A percentile compares a stretch with the other conserved stretches of the same genome.
Evolutionary conservation across 2,888 invertebrate species (phyloP).

Genomic region (Aphelenchoides bicaudatus): DNA sequence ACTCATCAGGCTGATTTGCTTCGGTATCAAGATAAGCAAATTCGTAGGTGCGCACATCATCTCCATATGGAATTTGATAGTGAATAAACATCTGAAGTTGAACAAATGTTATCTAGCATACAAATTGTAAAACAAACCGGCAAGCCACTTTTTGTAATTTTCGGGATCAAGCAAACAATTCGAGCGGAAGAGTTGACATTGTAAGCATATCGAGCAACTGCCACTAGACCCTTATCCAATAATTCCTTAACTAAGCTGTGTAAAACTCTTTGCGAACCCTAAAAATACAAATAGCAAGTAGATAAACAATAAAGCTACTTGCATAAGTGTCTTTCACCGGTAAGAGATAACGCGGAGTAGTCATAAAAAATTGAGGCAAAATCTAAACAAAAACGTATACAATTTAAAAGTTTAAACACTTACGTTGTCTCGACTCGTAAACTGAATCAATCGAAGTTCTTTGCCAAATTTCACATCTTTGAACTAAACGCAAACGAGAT

Average conservation of each 20-base stretch:
- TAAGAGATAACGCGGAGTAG: slow-evolving; percentile 18
- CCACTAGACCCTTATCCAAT: slow-evolving; percentile 31
- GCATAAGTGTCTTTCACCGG: slow-evolving; percentile 6
- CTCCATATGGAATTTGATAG: slow-evolving; percentile 34
- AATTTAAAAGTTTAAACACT: not conserved
- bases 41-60: slow-evolving; percentile 34
- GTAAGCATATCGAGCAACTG: slow-evolving; percentile 37
- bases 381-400: slow-evolving; percentile 33
- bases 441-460: no score
- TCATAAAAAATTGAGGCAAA: slow-evolving; percentile 36
- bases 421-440: not conserved
- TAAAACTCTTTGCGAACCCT: slow-evolving; percentile 18
- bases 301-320: not conserved
- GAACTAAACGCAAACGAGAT: no score
- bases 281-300: not conserved
- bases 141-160: slow-evolving; percentile 27
- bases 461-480: no score
- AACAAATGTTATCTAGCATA: not conserved
- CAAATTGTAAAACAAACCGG: slow-evolving; percentile 22
- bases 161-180: slow-evolving; percentile 32
- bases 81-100: slow-evolving; percentile 39
- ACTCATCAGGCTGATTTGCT: slow-evolving; percentile 23
- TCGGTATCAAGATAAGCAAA: slow-evolving; percentile 27
- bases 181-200: slow-evolving; percentile 27
- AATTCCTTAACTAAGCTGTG: slow-evolving; percentile 31